Evolutionary conservation across 2,797 vertebrate genomes (phyloP).

Genomic region (Falco concolor): DNA sequence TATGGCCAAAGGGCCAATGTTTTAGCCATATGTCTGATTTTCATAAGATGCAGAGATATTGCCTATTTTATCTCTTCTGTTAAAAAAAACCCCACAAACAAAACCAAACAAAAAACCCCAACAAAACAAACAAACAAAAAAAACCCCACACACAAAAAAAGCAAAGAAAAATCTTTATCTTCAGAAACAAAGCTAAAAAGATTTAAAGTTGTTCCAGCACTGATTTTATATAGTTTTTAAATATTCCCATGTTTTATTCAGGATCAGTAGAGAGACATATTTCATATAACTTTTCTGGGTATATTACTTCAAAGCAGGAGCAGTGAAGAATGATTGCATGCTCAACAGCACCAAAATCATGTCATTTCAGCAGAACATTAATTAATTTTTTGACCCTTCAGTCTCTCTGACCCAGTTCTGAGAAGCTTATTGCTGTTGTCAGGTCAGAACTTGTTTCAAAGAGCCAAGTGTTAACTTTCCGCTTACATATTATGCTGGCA

Average conservation of each 20-base stretch:
- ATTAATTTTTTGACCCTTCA: constrained; percentile 10
- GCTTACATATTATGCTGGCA: constrained; percentile 46
- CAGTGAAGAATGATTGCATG: neutral
- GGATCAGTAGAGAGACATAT: neutral
- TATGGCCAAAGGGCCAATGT: neutral
- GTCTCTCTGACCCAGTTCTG: constrained; percentile 39
- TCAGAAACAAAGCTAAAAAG: neutral
- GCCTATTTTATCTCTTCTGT: neutral
- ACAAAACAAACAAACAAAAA: no score
- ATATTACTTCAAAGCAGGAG: neutral
- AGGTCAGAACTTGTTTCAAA: constrained; percentile 59
- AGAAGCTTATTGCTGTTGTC: constrained; percentile 53
- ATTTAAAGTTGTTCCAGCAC: neutral
- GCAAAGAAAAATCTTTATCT: neutral
- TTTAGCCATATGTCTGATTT: neutral
- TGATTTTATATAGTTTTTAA: neutral
- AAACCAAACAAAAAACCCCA: neutral
- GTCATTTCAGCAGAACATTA: constrained; percentile 1
- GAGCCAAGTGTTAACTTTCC: constrained; percentile 62
- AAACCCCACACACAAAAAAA: no score
- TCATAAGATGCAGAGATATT: neutral
- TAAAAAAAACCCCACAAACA: neutral
- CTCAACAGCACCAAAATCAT: neutral
- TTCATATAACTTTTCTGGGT: neutral
- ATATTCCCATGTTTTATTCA: neutral